Conservation (phyloP, 2,797 vertebrate genomes). For the Betta splendens region DNA sequence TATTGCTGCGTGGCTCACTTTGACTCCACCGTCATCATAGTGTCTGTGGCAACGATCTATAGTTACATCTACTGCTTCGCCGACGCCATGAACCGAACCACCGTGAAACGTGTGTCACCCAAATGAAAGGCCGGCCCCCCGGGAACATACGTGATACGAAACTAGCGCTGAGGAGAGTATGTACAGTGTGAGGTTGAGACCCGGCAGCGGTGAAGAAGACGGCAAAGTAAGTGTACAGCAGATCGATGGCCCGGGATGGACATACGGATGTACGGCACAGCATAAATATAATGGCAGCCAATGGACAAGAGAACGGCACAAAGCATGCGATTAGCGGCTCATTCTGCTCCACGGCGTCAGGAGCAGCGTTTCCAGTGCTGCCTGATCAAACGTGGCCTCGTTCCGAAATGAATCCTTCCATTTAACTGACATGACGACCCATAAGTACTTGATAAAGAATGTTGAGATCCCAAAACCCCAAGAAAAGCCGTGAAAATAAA, state of each 20-base stretch:
- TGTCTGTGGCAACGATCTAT: conserved; percentile 34
- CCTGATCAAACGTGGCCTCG: conserved; percentile 59
- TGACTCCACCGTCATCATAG: conserved; percentile 21
- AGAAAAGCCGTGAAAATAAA: conserved; percentile 45
- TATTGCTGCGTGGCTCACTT: conserved; percentile 65
- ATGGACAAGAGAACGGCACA: conserved; percentile 66
- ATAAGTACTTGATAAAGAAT: conserved; percentile 14
- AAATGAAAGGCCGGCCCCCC: conserved; percentile 46
- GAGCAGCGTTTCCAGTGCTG: conserved; percentile 63
- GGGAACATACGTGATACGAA: conserved; percentile 53
- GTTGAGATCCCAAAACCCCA: conserved; percentile 17
- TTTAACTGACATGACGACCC: background rate
- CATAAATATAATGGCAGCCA: conserved; percentile 70
- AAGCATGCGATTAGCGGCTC: conserved; percentile 77
- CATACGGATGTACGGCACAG: conserved; percentile 66
- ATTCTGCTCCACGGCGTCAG: conserved; percentile 56
- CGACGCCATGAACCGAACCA: conserved; percentile 53
- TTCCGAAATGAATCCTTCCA: conserved; percentile 3
- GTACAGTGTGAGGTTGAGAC: conserved; percentile 64
- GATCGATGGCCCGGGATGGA: conserved; percentile 58
- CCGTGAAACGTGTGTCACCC: conserved; percentile 52
- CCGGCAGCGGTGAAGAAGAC: conserved; percentile 39
- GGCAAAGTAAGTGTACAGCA: conserved; percentile 23
- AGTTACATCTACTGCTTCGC: conserved; percentile 36
- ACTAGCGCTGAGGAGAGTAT: conserved; percentile 57